phyloP scores from a whole-genome alignment of 2,888 invertebrate genomes.

The Molorchus minor region DNA sequence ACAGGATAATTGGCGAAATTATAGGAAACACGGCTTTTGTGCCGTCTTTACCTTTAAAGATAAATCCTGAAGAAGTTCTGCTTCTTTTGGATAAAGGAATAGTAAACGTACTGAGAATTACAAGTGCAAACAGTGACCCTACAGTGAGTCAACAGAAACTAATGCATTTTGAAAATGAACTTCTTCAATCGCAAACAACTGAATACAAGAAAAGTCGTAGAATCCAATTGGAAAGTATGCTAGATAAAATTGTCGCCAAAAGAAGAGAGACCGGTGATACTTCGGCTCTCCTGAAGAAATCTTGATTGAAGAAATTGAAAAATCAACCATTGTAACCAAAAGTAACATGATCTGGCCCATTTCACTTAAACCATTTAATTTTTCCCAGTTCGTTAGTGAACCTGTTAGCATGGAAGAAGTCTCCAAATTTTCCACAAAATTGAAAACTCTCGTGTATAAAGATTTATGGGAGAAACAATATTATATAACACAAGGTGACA shows the following conservation, averaged over 20 bases:
- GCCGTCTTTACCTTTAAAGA: conserved; percentile 79
- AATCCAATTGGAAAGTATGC: conserved; percentile 71
- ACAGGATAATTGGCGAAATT: conserved; percentile 81
- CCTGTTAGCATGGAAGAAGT: conserved; percentile 32
- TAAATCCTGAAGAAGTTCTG: conserved; percentile 80
- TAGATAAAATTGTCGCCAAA: conserved; percentile 80
- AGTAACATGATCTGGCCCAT: conserved; percentile 76
- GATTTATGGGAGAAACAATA: conserved; percentile 87
- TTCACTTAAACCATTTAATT: conserved; percentile 66
- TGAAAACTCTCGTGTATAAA: conserved; percentile 75
- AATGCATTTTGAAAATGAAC: conserved; percentile 59
- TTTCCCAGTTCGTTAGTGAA: conserved; percentile 48
- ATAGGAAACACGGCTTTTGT: conserved; percentile 78
- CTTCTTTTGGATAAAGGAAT: conserved; percentile 76
- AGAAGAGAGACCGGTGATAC: conserved; percentile 71
- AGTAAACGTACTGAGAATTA: conserved; percentile 68
- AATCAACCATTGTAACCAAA: conserved; percentile 68
- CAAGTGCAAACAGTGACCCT: conserved; percentile 35
- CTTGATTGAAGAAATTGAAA: conserved; percentile 76
- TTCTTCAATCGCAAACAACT: conserved; percentile 65
- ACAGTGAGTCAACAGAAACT: conserved; percentile 54
- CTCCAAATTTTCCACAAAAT: conserved; percentile 35
- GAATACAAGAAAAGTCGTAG: conserved; percentile 68
- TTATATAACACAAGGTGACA: conserved; percentile 83
- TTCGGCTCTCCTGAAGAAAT: conserved; percentile 67